Percentiles rank a stretch among this genome's conserved stretches.
These are phyloP conservation scores for Theristicus caerulescens DNA, from an alignment of 2,113 vertebrate genomes.

Conservation along the genomic window DNA sequence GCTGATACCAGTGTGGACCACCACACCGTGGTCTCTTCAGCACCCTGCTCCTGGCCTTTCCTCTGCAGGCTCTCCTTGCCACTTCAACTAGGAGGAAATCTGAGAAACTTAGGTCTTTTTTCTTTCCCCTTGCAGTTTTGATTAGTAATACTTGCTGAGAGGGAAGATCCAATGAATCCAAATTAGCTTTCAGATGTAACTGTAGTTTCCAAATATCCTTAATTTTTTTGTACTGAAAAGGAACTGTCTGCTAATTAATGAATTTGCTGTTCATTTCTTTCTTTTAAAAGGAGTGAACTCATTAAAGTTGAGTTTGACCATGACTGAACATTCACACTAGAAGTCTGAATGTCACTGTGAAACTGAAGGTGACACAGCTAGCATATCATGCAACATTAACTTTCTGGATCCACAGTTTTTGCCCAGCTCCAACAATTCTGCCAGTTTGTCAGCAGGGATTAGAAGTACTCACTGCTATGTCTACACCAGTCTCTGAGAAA, in stretches of 20 bases:
- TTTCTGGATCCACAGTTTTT: background rate
- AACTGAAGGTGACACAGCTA: background rate
- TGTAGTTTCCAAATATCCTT: background rate
- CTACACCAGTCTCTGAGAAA: background rate
- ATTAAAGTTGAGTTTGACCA: background rate
- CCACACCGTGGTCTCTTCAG: background rate
- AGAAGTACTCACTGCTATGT: background rate
- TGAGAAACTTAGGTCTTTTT: background rate
- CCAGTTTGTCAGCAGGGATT: background rate
- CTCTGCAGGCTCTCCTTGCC: background rate
- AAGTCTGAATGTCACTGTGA: background rate
- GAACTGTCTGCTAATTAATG: background rate
- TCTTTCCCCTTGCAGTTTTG: background rate
- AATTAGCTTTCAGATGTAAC: background rate
- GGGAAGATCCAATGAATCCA: background rate
- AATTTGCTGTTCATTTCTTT: background rate
- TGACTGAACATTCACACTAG: background rate
- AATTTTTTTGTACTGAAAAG: background rate
- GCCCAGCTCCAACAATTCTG: background rate
- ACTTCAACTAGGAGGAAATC: background rate
- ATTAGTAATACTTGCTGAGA: background rate
- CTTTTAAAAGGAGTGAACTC: background rate
- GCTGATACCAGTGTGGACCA: background rate
- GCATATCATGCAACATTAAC: fast-evolving
- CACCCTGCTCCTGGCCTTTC: background rate